A percentile compares a stretch with the other conserved stretches of the same genome.
These are phyloP conservation scores for Stichodactyla helianthus DNA, from an alignment of 64 coral and sea anemone genomes.

Conservation along the genomic window DNA sequence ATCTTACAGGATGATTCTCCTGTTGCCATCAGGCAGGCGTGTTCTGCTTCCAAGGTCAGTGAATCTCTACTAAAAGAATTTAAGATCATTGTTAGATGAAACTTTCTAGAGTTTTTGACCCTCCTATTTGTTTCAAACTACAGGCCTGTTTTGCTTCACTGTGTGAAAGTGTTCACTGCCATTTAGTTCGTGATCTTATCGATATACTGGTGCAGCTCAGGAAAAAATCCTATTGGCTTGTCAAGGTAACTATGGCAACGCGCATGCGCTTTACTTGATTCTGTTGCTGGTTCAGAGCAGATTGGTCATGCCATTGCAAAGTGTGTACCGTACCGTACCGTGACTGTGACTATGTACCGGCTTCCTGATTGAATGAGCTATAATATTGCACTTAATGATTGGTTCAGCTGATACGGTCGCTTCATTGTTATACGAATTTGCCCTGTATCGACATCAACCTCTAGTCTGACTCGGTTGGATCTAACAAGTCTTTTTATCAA, in stretches of 20 bases:
- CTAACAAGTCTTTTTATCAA: not conserved
- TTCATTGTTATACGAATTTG: too few relatives aligned
- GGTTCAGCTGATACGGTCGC: too few relatives aligned
- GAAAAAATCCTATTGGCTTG: slow-evolving; percentile 85
- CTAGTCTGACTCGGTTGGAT: too few relatives aligned
- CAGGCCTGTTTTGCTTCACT: slow-evolving; percentile 61
- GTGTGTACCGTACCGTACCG: too few relatives aligned
- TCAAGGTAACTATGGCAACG: slow-evolving; percentile 45
- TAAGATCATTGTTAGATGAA: too few relatives aligned
- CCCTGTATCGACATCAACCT: too few relatives aligned
- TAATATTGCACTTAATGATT: too few relatives aligned
- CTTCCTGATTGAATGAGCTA: too few relatives aligned
- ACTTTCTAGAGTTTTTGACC: too few relatives aligned
- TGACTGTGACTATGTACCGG: too few relatives aligned
- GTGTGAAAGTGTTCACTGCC: slow-evolving; percentile 63
- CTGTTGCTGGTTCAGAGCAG: not conserved
- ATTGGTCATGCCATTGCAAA: too few relatives aligned
- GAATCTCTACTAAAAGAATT: not conserved
- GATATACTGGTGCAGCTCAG: slow-evolving; percentile 36
- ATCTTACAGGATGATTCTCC: slow-evolving; percentile 84
- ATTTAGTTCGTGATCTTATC: slow-evolving; percentile 56
- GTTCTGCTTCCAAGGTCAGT: slow-evolving; percentile 76
- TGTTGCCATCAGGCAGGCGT: slow-evolving; percentile 84
- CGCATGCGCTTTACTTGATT: not conserved
- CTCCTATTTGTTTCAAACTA: not conserved